phyloP scores from a whole-genome alignment of 1,140 invertebrate genomes.

The Ericerus pela region DNA sequence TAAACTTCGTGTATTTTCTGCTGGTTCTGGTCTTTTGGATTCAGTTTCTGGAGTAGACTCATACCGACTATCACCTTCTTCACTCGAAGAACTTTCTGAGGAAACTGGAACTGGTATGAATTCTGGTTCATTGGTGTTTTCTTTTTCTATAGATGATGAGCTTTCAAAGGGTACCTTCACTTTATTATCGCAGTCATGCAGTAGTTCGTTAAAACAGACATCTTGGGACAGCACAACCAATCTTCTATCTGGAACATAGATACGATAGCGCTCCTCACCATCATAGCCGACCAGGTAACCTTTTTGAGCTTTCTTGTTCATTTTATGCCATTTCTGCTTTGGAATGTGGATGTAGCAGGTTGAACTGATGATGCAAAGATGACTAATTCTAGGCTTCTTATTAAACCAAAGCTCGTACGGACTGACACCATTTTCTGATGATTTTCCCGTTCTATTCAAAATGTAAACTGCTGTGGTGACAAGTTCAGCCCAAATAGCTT shows the following conservation, averaged over 20 bases:
- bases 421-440: slow-evolving; percentile 21
- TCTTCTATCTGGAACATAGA: slow-evolving; percentile 3
- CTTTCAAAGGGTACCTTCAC: neutral
- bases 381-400: slow-evolving; percentile 17
- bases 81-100: no score
- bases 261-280: slow-evolving; percentile 15
- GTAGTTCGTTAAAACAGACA: slow-evolving; percentile 17
- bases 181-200: neutral
- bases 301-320: slow-evolving; percentile 4
- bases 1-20: no score
- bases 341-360: slow-evolving; percentile 7
- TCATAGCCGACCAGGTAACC: slow-evolving; percentile 17
- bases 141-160: no score
- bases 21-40: no score
- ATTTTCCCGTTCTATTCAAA: slow-evolving; percentile 22
- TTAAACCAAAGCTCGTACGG: slow-evolving; percentile 27
- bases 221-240: slow-evolving; percentile 14
- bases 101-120: no score
- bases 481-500: slow-evolving; percentile 15
- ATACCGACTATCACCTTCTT: no score
- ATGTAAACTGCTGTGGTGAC: slow-evolving; percentile 9
- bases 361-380: slow-evolving; percentile 8
- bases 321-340: slow-evolving; percentile 9
- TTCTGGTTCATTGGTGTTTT: no score
- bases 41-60: no score